Evolutionary conservation across 2,113 vertebrate species (phyloP).

Genomic region (Myxocyprinus asiaticus): DNA sequence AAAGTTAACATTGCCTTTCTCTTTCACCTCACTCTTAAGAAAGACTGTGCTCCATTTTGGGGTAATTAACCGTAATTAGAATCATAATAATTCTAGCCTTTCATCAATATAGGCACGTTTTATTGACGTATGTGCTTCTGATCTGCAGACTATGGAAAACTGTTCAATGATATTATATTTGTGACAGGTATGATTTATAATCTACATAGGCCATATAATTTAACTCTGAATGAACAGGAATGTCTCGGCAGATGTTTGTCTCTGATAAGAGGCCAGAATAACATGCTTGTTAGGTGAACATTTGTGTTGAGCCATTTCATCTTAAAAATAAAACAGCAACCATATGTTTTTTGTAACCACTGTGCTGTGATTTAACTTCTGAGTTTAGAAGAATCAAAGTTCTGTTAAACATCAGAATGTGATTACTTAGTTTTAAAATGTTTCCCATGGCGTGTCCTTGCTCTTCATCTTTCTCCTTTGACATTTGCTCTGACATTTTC

Average conservation of each 20-base stretch:
- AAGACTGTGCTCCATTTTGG: no score
- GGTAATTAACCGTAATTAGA: background rate
- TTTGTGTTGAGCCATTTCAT: background rate
- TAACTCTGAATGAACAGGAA: background rate
- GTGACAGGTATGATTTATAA: no score
- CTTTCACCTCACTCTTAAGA: background rate
- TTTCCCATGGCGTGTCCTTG: no score
- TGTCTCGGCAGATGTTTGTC: background rate
- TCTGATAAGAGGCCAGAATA: no score
- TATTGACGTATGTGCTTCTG: background rate
- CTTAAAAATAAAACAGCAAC: background rate
- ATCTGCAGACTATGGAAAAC: background rate
- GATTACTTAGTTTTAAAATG: no score
- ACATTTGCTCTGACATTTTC: no score
- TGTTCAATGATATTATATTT: no score
- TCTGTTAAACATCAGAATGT: no score
- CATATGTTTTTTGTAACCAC: no score
- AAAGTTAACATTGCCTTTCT: background rate
- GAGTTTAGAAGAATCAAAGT: background rate
- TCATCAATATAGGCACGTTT: background rate
- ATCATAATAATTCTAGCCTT: background rate
- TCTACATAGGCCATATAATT: no score
- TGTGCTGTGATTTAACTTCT: background rate
- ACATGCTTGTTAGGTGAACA: no score
- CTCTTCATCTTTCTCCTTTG: no score